Base-by-base conservation (phyloP, 2,888 invertebrate genomes). In the Papilio protenor region DNA sequence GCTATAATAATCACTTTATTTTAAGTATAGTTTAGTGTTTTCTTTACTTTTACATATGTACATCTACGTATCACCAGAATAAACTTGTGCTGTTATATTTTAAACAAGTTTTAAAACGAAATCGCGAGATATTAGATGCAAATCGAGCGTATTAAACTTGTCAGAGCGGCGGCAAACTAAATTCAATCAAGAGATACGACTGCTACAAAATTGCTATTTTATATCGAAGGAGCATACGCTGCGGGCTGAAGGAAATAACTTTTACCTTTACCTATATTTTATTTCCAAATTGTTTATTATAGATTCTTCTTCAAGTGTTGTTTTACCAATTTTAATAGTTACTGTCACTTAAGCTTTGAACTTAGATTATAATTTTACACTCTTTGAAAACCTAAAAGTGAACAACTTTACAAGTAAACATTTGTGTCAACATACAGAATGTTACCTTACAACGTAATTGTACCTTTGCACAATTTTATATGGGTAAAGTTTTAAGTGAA, bases 401-500 rank as follows among this genome's bases (percentile, higher is more conserved):
- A 27, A 61, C 12, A 59, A 59, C 21, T 27, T 61, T 61, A 5
- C 6, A 27, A 16, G 16, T 61, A 61, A 61, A 61, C 16, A 16
- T 16, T 0, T 61, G 27, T 61, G 27, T 16, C 14, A 4, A 1
- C 6, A 18, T 40, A 40, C 14, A 64, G 61, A 16, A 61, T 64
- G 45, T 8, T 18, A 45, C 33, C 66, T 40, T 45, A 21, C n/a
- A 66, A 3, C 40, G 64, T 40, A 18, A 11, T 66, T n/a, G n/a
- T n/a, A n/a, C n/a, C 10, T 21, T 45, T 64, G 33, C 21, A 21
- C n/a, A 45, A 45, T 69, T 69, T 69, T 45, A 40, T 69, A 69
- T 45, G 66, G 45, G 1, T 21, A 69, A 69, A 69, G 66, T 69
- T 69, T 69, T 45, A 69, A 69, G 66, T 69, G 45, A 69, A 45